A percentile compares a stretch with the other conserved stretches of the same genome.
Conservation (phyloP, 2,888 invertebrate species). For the Idaea biselata region DNA sequence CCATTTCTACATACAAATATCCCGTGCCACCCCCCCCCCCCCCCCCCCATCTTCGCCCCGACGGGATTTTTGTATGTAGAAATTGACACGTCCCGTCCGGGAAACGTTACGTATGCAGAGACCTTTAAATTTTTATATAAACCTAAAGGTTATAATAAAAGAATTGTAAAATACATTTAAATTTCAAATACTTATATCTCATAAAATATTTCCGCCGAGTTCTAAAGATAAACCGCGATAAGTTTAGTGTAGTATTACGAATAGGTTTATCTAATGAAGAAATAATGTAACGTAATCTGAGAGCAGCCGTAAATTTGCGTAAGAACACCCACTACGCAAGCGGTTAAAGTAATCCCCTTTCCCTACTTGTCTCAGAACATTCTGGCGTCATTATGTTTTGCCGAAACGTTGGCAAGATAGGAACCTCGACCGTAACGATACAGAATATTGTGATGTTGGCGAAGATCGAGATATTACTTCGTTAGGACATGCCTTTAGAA, state of each 20-base stretch:
- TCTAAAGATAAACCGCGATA: neutral
- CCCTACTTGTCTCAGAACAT: slow-evolving; percentile 39
- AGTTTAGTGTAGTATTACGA: neutral
- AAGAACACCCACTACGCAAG: slow-evolving; percentile 27
- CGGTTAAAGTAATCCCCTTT: slow-evolving; percentile 38
- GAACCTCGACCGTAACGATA: slow-evolving; percentile 40
- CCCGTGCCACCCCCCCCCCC: too few species aligned
- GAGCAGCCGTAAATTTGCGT: slow-evolving; percentile 28
- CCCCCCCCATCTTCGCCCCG: too few species aligned
- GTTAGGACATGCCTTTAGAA: too few species aligned
- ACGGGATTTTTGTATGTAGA: too few species aligned
- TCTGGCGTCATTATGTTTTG: slow-evolving; percentile 45
- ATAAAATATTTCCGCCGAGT: neutral
- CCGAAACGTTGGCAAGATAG: slow-evolving; percentile 37
- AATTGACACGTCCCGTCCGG: too few species aligned
- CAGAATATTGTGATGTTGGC: slow-evolving; percentile 34
- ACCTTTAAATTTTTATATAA: too few species aligned
- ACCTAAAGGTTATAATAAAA: too few species aligned
- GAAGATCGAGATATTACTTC: slow-evolving; percentile 7
- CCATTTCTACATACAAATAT: too few species aligned
- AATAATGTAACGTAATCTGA: slow-evolving; percentile 27
- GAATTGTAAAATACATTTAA: too few species aligned
- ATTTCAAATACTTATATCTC: neutral
- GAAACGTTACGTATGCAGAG: too few species aligned
- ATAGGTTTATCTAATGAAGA: slow-evolving; percentile 15